These are phyloP conservation scores for Barbus barbus DNA, from an alignment of 2,113 vertebrate species.

Conservation along the genomic window DNA sequence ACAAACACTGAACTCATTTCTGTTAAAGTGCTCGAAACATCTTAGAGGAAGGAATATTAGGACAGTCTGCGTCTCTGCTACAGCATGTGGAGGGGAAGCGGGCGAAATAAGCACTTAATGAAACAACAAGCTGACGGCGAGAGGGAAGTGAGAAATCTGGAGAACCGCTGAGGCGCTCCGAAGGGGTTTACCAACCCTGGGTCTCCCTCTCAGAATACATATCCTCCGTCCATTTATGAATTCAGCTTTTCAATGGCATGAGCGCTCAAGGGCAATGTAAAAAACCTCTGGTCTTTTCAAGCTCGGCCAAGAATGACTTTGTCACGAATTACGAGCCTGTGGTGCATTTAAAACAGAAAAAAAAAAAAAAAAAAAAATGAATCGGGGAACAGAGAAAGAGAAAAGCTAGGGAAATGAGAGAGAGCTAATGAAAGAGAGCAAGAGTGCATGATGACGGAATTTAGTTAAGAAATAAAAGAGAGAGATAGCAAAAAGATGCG, in stretches of 20 bases:
- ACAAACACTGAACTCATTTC: background rate
- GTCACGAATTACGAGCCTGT: slow-evolving; percentile 75
- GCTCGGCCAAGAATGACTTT: slow-evolving; percentile 78
- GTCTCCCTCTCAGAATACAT: slow-evolving; percentile 60
- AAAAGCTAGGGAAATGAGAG: slow-evolving; percentile 1
- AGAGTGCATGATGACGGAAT: no score
- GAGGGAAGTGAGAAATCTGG: slow-evolving; percentile 51
- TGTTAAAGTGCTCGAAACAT: background rate
- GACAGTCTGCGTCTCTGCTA: background rate
- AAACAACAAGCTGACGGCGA: slow-evolving; percentile 45
- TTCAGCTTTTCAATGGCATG: slow-evolving; percentile 63
- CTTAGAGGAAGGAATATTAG: slow-evolving; percentile 3
- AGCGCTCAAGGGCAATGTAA: slow-evolving; percentile 70
- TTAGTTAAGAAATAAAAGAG: slow-evolving; percentile 43
- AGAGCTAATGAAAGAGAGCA: slow-evolving; percentile 23
- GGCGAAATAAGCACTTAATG: background rate
- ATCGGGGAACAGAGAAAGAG: background rate
- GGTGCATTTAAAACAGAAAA: slow-evolving; percentile 65
- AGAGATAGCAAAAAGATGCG: slow-evolving; percentile 23
- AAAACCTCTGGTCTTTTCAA: slow-evolving; percentile 71
- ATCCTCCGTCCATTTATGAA: slow-evolving; percentile 69
- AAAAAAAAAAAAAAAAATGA: slow-evolving; percentile 40
- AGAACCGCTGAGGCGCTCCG: slow-evolving; percentile 24
- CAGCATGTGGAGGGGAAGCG: background rate
- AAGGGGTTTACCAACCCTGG: no score